These are phyloP conservation scores for Masnerella sp. DNA, from an alignment of 2,888 invertebrate species.

Conservation along the genomic window DNA sequence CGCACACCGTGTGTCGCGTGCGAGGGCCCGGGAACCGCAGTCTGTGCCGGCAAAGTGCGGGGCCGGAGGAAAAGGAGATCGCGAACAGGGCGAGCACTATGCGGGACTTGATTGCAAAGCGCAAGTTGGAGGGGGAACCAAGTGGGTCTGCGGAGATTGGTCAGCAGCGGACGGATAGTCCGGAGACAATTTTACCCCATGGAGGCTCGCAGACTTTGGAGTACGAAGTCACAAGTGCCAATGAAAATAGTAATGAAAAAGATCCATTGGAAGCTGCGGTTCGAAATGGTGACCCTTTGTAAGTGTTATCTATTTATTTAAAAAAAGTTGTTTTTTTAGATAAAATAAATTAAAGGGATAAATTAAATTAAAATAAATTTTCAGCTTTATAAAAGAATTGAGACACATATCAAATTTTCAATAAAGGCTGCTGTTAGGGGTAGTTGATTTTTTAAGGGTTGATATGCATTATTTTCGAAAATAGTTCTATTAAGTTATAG, in stretches of 20 bases:
- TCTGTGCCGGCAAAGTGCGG: too few species aligned
- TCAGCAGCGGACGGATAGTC: conserved; percentile 67
- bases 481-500: too few species aligned
- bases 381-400: too few species aligned
- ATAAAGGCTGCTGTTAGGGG: too few species aligned
- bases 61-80: conserved; percentile 56
- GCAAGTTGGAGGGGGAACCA: conserved; percentile 73
- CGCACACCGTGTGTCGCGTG: too few species aligned
- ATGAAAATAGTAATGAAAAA: conserved; percentile 68
- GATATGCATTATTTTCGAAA: too few species aligned
- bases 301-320: conserved; percentile 73
- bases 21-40: too few species aligned
- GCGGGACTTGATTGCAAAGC: conserved; percentile 72
- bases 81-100: conserved; percentile 65
- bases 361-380: too few species aligned
- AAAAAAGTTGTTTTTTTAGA: conserved; percentile 60
- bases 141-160: conserved; percentile 71
- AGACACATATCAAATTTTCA: too few species aligned
- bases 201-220: conserved; percentile 71
- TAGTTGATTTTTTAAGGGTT: too few species aligned
- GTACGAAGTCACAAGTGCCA: conserved; percentile 66
- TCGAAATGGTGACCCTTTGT: conserved; percentile 77
- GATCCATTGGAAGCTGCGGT: conserved; percentile 78
- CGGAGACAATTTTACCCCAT: conserved; percentile 74
- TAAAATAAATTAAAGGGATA: conserved; percentile 2